Base-by-base conservation (phyloP, 2,797 vertebrate species). In the Parotocinclus haroldoi region DNA sequence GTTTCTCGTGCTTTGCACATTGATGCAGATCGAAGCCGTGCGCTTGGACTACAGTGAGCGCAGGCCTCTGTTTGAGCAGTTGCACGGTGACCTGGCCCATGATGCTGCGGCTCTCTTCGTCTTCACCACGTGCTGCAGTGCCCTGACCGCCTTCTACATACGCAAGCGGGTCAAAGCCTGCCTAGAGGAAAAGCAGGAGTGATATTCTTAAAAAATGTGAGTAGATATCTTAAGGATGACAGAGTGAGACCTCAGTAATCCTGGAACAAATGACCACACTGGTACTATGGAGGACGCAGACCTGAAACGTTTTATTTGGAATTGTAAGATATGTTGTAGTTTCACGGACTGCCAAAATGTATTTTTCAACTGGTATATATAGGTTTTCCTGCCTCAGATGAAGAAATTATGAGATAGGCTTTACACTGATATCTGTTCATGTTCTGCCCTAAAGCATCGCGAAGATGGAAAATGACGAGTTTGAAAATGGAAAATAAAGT, bases 1-100 rank as follows among this genome's bases (percentile, higher is more conserved):
- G 65, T 92, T 92, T 61, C 85, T 98, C 82, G 91, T 95, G 40
- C 85, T 94, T 50, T 96, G 95, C 87, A 98, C 95, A 0, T 82
- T 98, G 80, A 89, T 88, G 44, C 96, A 98, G 91, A 85, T 98
- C 2, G 94, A 98, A 79, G 96, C 94, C 0, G 89, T 98, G 84
- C 89, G 92, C 3, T 81, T 94, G 69, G 96, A 98, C 88, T 98
- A 94, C 0, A 82, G 84, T 10, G 84, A 86, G 80, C 87, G 95
- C 75, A 83, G 90, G 3, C 71, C 84, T 14, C 85, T 96, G 71
- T 98, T 96, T 1, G 90, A 94, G 68, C 64, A 80, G 1, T 91
- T 97, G 1, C 95, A 98, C 3, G 82, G 87, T 0, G 87, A 88
- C 27, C 82, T 91, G 14, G 94, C 91, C 0, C 92, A 94, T 0